phyloP scores from a whole-genome alignment of 2,888 invertebrate species.

The Cistogaster globosa region DNA sequence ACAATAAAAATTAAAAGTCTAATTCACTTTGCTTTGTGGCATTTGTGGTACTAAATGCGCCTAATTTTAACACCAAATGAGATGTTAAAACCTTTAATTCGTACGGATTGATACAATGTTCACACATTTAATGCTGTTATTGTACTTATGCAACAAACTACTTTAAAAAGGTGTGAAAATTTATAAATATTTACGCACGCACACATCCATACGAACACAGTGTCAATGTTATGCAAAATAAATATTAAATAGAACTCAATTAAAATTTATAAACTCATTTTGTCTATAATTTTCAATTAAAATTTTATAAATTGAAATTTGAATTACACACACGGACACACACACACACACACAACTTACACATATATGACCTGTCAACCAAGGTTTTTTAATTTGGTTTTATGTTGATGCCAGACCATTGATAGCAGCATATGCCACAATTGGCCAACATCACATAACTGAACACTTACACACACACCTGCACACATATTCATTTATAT shows the following conservation, averaged over 20 bases:
- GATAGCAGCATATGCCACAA: constrained; percentile 66
- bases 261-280: constrained; percentile 67
- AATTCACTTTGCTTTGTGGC: constrained; percentile 61
- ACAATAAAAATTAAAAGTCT: constrained; percentile 41
- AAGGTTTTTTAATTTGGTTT: neutral
- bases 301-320: constrained; percentile 67
- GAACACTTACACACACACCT: neutral
- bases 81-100: too few relatives aligned
- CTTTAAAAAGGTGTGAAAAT: constrained; percentile 45
- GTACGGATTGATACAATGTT: neutral
- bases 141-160: constrained; percentile 5
- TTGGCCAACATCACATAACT: constrained; percentile 33
- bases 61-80: neutral
- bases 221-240: constrained; percentile 63
- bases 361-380: constrained; percentile 34
- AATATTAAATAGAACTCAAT: constrained; percentile 71
- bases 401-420: constrained; percentile 65
- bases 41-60: constrained; percentile 55
- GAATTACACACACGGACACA: neutral
- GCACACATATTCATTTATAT: too few relatives aligned
- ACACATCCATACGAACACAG: neutral
- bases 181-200: constrained; percentile 39
- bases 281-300: constrained; percentile 70
- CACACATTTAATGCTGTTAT: neutral
- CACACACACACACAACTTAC: neutral